Evolutionary conservation across 2,113 vertebrate genomes (phyloP), one percentile per base, ranked within the genome.

Genomic region (Colistium nudipinnis): DNA sequence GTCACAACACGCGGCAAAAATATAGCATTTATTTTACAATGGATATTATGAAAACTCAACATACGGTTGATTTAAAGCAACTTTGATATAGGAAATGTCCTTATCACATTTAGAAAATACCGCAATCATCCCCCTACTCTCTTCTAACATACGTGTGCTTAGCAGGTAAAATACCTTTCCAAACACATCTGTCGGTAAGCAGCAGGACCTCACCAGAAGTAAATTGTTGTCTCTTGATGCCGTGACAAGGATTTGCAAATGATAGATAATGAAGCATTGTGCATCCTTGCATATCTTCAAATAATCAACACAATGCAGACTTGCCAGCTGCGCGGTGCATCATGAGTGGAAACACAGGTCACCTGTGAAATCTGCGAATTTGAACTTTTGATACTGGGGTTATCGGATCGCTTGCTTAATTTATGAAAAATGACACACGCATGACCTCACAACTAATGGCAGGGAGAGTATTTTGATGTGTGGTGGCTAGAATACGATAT

Each of bases 121-220:
- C 64, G 67, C 38, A 16, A 61, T 38, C 62, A n/a, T 74, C 36
- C 14, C 45, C 49, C 13, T 5, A n/a, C 59, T 43, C 53, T 70
- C 73, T 78, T 69, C 64, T 27, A 61, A 53, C 62, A 74, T 87
- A 90, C 88, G 74, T 89, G 80, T n/a, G 19, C n/a, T 24, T 55
- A 47, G 60, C 31, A 49, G 63, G 60, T 27, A 72, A 69, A n/a
- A 71, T 52, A 74, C 67, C 59, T 68, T 74, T 77, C n/a, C 63
- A 69, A 67, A 83, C 67, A 75, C 62, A 75, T 60, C 64, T 71
- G 69, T 73, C 87, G 88, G 85, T 84, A 87, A 82, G 66, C 48
- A 47, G 57, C 35, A 24, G 71, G 59, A 78, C 45, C 39, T 73
- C 54, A 67, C 80, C 75, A 69, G 64, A 78, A 28, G 57, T 62